Conservation (phyloP, 2,888 invertebrate genomes). For the Lasioglossum lativentre region DNA sequence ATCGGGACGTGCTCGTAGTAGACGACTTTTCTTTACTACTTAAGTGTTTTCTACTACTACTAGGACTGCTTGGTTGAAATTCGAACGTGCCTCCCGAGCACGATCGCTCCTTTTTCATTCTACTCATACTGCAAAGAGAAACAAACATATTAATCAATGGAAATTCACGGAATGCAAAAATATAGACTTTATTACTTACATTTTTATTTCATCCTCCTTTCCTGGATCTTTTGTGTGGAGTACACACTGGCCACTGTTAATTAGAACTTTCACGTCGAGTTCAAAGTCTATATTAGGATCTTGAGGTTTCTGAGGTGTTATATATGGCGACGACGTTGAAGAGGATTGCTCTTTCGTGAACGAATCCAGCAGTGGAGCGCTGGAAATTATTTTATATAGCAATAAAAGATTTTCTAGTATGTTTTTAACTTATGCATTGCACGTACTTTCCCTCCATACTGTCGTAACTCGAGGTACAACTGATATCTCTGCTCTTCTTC, state of each 20-base stretch:
- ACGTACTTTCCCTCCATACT: constrained; percentile 83
- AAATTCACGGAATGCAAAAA: neutral
- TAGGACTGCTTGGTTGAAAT: constrained; percentile 86
- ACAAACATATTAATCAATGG: neutral
- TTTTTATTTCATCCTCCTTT: constrained; percentile 89
- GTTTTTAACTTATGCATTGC: neutral
- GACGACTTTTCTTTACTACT: constrained; percentile 82
- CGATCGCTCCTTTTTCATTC: constrained; percentile 91
- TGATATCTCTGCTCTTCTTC: constrained; percentile 84
- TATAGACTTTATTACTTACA: constrained; percentile 83
- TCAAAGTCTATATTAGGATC: constrained; percentile 98
- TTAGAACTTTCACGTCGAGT: constrained; percentile 97
- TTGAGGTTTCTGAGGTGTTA: constrained; percentile 87
- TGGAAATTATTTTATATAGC: constrained; percentile 44
- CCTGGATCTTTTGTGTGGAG: constrained; percentile 94
- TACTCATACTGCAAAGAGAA: constrained; percentile 82
- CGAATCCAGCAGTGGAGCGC: constrained; percentile 82
- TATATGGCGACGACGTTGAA: constrained; percentile 81
- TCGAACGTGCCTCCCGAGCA: constrained; percentile 88
- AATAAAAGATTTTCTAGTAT: neutral
- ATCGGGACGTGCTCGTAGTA: constrained; percentile 81
- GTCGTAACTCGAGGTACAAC: constrained; percentile 82
- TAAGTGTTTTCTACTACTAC: constrained; percentile 84
- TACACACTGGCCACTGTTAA: constrained; percentile 98
- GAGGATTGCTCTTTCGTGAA: constrained; percentile 81